Evolutionary conservation across 2,888 invertebrate species (phyloP), one percentile per base, ranked within the genome.

Genomic region (Megamerina dolium): DNA sequence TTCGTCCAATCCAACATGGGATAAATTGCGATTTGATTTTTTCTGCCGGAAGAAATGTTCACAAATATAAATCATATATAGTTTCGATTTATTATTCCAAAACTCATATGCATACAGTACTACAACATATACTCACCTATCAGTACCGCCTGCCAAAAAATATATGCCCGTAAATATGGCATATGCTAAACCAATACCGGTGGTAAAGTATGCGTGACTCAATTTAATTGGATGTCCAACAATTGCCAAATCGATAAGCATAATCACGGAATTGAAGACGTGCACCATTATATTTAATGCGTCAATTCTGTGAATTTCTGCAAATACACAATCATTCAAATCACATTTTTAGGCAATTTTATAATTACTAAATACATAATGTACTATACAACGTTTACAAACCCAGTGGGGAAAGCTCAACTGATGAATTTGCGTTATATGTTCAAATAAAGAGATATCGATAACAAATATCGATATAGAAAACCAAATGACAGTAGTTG

Each of bases 1-100:
- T 76, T 75, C 16, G 77, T 69, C 88, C 89, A 90, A 71, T 89
- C 81, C 55, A 90, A 68, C 58, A 85, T 78, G 32, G 82, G 81
- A 69, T 90, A 90, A 51, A 90, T 83, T 60, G 76, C 81, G 33
- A 71, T 71, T 31, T 76, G 68, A 16, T 83, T 82, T 53, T 75
- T 73, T 51, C 84, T 83, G 36, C 1, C 18, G 20, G 33, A 1
- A 14, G n/a, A n/a, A n/a, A n/a, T n/a, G n/a, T n/a, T n/a, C n/a
- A n/a, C n/a, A n/a, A n/a, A n/a, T n/a, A n/a, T n/a, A n/a, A n/a
- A n/a, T n/a, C n/a, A n/a, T n/a, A n/a, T n/a, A n/a, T n/a, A n/a
- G n/a, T n/a, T n/a, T n/a, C n/a, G n/a, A n/a, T n/a, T n/a, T n/a
- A n/a, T n/a, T n/a, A n/a, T n/a, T n/a, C n/a, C n/a, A n/a, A n/a